phyloP scores from a whole-genome alignment of 92 coral and sea anemone species.

The Actinernus sp. region DNA sequence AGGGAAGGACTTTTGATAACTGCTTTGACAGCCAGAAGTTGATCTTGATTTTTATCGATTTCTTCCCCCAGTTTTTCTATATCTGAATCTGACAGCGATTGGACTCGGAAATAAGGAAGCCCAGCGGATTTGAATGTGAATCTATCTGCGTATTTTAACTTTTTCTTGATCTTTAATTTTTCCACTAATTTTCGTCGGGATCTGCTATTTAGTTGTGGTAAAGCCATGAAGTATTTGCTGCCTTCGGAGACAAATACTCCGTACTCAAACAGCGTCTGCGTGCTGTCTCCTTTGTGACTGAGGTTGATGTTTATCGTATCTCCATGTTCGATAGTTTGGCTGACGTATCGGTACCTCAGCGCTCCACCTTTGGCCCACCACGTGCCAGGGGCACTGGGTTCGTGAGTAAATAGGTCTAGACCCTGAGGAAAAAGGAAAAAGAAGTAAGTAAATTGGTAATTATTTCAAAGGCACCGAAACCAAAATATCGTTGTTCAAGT shows the following conservation, averaged over 20 bases:
- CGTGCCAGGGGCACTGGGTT: conserved; percentile 35
- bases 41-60: conserved; percentile 25
- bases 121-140: conserved; percentile 68
- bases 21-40: conserved; percentile 39
- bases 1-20: conserved; percentile 55
- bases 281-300: conserved; percentile 66
- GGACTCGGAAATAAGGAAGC: conserved; percentile 63
- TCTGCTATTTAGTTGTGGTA: conserved; percentile 51
- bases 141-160: conserved; percentile 44
- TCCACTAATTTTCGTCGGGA: conserved; percentile 56
- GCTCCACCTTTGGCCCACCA: conserved; percentile 74
- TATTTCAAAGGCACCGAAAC: no score
- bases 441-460: no score
- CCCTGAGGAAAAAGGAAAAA: no score
- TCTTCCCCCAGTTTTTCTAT: conserved; percentile 26
- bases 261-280: conserved; percentile 63
- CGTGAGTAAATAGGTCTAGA: conserved; percentile 41
- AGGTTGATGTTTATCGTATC: conserved; percentile 52
- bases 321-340: conserved; percentile 44
- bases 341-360: conserved; percentile 57
- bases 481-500: no score
- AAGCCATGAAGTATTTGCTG: conserved; percentile 49
- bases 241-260: conserved; percentile 64
- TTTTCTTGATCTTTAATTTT: conserved; percentile 47
- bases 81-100: conserved; percentile 53